Base-by-base conservation (phyloP, 2,797 vertebrate species). In the Xenentodon cancila region DNA sequence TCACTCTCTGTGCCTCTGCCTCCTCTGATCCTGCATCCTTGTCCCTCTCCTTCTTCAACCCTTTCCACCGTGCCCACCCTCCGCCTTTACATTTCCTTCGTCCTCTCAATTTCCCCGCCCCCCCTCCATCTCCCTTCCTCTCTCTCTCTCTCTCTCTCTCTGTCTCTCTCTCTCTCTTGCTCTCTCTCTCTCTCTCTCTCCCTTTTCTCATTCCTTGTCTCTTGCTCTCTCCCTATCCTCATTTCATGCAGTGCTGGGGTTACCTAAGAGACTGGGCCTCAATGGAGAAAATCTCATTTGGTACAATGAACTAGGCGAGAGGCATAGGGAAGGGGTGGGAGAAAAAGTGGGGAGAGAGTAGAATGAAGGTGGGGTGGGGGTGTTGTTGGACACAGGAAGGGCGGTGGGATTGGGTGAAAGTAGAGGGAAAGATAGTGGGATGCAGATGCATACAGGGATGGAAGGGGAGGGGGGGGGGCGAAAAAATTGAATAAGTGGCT, bases 221-320 rank as follows among this genome's bases (percentile, higher is more conserved):
- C 84, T 83, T 62, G 20, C 84, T 79, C 88, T 82, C 87, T 89
- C 89, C 74, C 84, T 88, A 82, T 89, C 86, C 85, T 92, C 87
- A 93, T 94, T 94, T 94, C 89, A 93, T 94, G 93, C 92, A 91
- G 92, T 79, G 89, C 88, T 93, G 92, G 92, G 92, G 93, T 94
- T 92, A 91, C 93, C 93, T 94, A 93, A 94, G 93, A 93, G 92
- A 94, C 90, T 92, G 85, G 87, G 90, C 87, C 91, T 94, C 91
- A 94, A 94, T 93, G 90, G 92, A 94, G 93, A 94, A 92, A 94
- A 94, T 94, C 92, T 94, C 88, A 87, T 91, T 84, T 89, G 88
- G 89, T 92, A 94, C 92, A 94, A 94, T 94, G 91, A 92, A 88
- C 74, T 85, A 84, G 82, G 87, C 59, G 77, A 91, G 88, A 86